Base-by-base conservation (phyloP, 2,113 vertebrate species). In the Pandion haliaetus region DNA sequence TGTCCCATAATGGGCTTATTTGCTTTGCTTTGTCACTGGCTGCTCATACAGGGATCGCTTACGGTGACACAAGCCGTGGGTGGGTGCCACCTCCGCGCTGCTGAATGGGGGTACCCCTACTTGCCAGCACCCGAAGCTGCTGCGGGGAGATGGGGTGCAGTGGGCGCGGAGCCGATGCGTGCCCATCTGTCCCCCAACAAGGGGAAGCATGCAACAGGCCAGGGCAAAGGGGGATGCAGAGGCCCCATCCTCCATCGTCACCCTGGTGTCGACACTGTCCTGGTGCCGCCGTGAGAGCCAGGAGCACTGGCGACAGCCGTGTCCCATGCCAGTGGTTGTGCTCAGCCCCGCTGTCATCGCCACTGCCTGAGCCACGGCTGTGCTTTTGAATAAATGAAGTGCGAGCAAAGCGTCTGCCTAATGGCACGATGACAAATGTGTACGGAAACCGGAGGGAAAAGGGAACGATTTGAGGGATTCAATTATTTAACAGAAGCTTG, bases 401-500 rank as follows among this genome's bases (percentile, higher is more conserved):
- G 84, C 25, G 57, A 97, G 97, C 82, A 57, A 82, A 97, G 93
- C 45, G 44, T 69, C 95, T 96, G 95, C 95, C 93, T 97, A 78
- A 95, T 91, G 93, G 97, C 96, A 97, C 21, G 20, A 50, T 92
- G 94, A 97, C 96, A 97, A 96, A 94, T 28, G 92, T 40, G 91
- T 24, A 45, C 76, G 15, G 38, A 81, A 94, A 95, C 92, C 65
- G 1, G 82, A 81, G 94, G 96, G 93, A 91, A 69, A 97, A 96
- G 82, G 47, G 91, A 97, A 83, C 85, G 19, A 96, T 98, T 97
- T 94, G 93, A 87, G 70, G 84, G 65, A 73, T 90, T 97, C 62
- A 96, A 96, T 97, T 97, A 97, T 97, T 96, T 69, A 97, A 29
- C 78, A 93, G 82, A 61, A 90, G 77, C 92, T 95, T 95, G 92